A percentile compares a stretch with the other conserved stretches of the same genome.
Conservation (phyloP, 2,113 vertebrate species). For the Chrysochloris asiatica region DNA sequence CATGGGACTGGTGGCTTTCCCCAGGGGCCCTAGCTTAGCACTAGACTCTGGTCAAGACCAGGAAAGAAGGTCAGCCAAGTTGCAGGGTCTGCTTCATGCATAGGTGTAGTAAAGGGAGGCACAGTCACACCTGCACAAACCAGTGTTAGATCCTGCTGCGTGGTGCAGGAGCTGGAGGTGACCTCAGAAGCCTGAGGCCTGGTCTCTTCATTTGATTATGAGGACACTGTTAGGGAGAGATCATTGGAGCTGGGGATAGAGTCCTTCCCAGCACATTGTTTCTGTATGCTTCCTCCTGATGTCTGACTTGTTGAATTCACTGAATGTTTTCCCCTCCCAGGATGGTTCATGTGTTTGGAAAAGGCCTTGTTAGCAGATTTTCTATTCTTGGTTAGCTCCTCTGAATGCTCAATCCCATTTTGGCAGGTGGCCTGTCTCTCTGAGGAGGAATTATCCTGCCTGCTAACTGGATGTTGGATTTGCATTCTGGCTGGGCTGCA, state of each 20-base stretch:
- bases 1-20: not conserved
- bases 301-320: not conserved
- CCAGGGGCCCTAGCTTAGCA: not conserved
- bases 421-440: conserved; percentile 38
- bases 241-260: no score
- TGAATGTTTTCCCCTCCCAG: not conserved
- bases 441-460: not conserved
- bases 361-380: not conserved
- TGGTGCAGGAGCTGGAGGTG: rapidly evolving
- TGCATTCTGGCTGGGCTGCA: not conserved
- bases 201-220: not conserved
- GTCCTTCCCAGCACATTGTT: not conserved
- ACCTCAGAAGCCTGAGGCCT: not conserved
- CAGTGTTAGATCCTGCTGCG: not conserved
- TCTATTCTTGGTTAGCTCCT: not conserved
- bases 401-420: rapidly evolving
- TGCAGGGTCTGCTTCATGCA: not conserved
- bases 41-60: no score
- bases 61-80: not conserved
- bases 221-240: not conserved
- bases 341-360: not conserved
- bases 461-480: not conserved
- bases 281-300: no score
- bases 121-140: rapidly evolving
- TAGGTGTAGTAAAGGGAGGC: not conserved